Conservation (phyloP, 64 coral and sea anemone species). For the Montipora efflorescens region DNA sequence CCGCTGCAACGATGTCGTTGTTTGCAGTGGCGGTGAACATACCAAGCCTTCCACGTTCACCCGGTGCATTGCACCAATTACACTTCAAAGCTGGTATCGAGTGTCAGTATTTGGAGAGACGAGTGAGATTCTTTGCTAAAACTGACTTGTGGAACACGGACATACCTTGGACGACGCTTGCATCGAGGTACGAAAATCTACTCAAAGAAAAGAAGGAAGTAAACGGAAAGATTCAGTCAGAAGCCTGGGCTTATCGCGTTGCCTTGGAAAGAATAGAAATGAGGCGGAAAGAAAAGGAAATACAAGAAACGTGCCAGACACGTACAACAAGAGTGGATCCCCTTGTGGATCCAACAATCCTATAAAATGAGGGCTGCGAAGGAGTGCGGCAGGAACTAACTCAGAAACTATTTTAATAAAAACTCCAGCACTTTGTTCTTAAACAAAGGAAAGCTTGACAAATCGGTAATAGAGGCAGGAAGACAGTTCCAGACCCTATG, state of each 20-base stretch:
- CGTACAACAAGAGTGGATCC: neutral
- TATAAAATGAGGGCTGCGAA: too few species aligned
- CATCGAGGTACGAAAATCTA: conserved; percentile 9
- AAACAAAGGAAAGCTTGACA: too few species aligned
- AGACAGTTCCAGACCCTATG: too few species aligned
- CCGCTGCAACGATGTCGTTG: neutral
- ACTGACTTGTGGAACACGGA: neutral
- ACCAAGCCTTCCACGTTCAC: neutral
- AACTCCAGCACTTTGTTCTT: too few species aligned
- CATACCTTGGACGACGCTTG: neutral
- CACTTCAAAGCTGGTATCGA: conserved; percentile 26
- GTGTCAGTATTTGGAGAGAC: conserved; percentile 7
- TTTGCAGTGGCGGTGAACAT: neutral
- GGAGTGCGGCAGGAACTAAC: too few species aligned
- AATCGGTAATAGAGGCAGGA: too few species aligned
- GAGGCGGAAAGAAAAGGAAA: neutral
- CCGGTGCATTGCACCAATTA: neutral
- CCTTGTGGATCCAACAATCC: neutral
- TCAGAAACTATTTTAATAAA: too few species aligned
- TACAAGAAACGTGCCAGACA: neutral
- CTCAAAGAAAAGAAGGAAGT: conserved; percentile 35
- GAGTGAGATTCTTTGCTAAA: neutral
- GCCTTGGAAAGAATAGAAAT: neutral
- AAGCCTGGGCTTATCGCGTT: neutral
- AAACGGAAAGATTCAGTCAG: neutral